Evolutionary conservation across 2,888 invertebrate genomes (phyloP), one percentile per base, ranked within the genome.

Genomic region (Trichogramma evanescens): DNA sequence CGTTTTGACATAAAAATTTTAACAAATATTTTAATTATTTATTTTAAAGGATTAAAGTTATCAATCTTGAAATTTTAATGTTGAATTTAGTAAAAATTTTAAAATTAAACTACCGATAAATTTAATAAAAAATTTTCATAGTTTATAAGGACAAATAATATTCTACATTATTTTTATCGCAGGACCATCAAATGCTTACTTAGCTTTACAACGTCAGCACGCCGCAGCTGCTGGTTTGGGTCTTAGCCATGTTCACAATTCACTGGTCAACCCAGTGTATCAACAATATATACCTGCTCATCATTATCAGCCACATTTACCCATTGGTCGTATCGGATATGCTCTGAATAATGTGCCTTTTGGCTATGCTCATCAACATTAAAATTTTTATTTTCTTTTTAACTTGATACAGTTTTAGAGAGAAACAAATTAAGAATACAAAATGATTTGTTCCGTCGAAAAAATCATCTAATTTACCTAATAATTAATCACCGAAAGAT

Each of bases 281-380:
- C 26, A 10, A 6, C 9, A 38, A n/a, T 5, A 50, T 50, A 39
- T 39, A 6, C 57, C 52, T 7, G 10, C 45, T 6, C 65, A 62
- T n/a, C 57, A 57, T 8, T 63, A 59, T 1, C 56, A 59, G 5
- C 63, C 61, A 46, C 66, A 65, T 8, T 39, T 68, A 10, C 62
- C 66, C 1, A 59, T 68, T 4, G 68, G 67, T 1, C 66, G 68
- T 41, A 65, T 65, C 44, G 68, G 68, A 0, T 68, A 68, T 41
- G 68, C 65, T 0, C 51, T 66, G 1, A 65, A 64, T 6, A 64
- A 66, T 42, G 67, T 60, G 1, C 65, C 64, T 6, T 67, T 67
- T 38, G 50, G 43, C 4, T 50, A 58, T 43, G 9, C 57, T 26
- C 54, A 55, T 26, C 52, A 44, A 3, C 57, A 58, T n/a, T 58